Base-by-base conservation (phyloP, 2,113 vertebrate genomes). In the Butorides virescens region DNA sequence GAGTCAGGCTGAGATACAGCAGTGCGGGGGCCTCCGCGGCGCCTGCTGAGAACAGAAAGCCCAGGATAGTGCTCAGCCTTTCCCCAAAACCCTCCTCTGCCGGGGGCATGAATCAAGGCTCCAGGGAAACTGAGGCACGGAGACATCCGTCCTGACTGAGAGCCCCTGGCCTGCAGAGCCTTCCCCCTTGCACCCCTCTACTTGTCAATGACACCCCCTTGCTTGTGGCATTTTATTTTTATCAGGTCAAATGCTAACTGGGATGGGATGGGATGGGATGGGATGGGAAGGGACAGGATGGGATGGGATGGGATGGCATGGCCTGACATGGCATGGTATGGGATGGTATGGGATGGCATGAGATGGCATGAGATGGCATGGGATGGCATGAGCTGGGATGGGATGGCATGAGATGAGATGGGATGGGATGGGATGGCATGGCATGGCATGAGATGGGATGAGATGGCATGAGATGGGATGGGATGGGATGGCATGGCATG, bases 121-220 rank as follows among this genome's bases (percentile, higher is more conserved):
- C 47, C 66, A 26, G 86, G 89, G 93, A 96, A 96, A 96, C 89
- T 20, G 89, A 95, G 95, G 86, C 96, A 97, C 3, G 0, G 80
- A 58, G 61, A 29, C 4, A 11, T 0, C 1, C 1, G 1, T 11
- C 50, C 80, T 80, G 37, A 42, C 7, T 0, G 5, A 46, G 58
- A 68, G 39, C 47, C 21, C 44, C 49, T 1, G 6, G 29, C 18
- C 19, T 0, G 2, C 30, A 46, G 11, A 74, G 62, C 61, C 42
- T 65, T 75, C 30, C 4, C 27, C 73, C 30, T 15, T 8, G 46
- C 77, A 73, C 49, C 6, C 10, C 2, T 0, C 42, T 46, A 1
- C 9, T 29, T 10, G 30, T 21, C 52, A 42, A 46, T 29, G 73
- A 39, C 16, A 67, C 5, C 13, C 5, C 34, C 15, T 23, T 14